These are phyloP conservation scores for Oenanthe oenanthe DNA, from an alignment of 2,113 vertebrate species.

Conservation along the genomic window DNA sequence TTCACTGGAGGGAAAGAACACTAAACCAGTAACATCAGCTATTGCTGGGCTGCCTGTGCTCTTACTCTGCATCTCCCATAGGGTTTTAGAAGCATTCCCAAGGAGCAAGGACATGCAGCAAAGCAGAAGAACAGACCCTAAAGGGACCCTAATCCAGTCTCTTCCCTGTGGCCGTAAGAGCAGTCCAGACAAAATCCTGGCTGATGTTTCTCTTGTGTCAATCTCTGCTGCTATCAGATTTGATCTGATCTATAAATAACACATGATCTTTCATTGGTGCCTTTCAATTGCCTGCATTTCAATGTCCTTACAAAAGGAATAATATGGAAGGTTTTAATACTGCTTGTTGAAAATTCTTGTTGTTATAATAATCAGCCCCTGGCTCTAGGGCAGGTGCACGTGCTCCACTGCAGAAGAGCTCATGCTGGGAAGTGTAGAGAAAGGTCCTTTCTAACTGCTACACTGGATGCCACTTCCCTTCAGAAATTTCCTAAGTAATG, in stretches of 20 bases:
- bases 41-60: background rate
- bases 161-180: background rate
- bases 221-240: background rate
- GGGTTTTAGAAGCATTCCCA: background rate
- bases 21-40: background rate
- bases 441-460: background rate
- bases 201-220: background rate
- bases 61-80: background rate
- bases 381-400: background rate
- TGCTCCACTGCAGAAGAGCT: background rate
- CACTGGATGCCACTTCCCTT: background rate
- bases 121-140: background rate
- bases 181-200: accelerated
- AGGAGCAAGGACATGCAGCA: background rate
- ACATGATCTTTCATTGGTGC: background rate
- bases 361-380: background rate
- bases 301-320: background rate
- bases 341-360: background rate
- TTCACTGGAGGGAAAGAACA: background rate
- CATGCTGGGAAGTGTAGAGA: background rate
- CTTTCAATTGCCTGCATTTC: background rate
- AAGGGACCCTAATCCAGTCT: background rate
- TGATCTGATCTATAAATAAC: background rate
- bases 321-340: background rate
- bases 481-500: background rate